phyloP scores from a whole-genome alignment of 2,888 invertebrate species.

The Troglohyphantes excavatus region DNA sequence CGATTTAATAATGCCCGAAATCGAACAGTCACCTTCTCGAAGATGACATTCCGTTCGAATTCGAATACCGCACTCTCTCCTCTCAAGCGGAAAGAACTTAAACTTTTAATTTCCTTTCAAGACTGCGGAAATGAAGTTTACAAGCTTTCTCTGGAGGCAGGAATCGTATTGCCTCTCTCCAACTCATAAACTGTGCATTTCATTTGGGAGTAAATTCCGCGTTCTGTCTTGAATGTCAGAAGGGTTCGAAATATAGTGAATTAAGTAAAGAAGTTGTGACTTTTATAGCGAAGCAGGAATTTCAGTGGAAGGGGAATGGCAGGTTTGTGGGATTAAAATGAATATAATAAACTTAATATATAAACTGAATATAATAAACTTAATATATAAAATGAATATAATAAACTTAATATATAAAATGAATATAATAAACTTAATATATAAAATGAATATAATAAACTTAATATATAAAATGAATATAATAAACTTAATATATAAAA shows the following conservation, averaged over 20 bases:
- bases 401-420: no score
- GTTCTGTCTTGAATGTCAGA: slow-evolving; percentile 32
- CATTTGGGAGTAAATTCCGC: slow-evolving; percentile 29
- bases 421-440: no score
- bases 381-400: no score
- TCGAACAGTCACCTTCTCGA: not conserved
- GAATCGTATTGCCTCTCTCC: not conserved
- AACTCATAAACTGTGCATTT: slow-evolving; percentile 28
- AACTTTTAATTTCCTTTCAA: slow-evolving; percentile 48
- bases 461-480: no score
- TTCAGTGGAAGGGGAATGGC: not conserved
- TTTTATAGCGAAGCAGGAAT: slow-evolving; percentile 14
- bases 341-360: no score
- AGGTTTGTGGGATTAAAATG: not conserved
- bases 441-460: no score
- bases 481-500: no score
- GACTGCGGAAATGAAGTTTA: not conserved
- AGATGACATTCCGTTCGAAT: not conserved
- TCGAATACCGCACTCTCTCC: not conserved
- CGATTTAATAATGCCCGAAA: not conserved
- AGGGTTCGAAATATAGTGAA: slow-evolving; percentile 46
- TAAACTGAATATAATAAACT: no score
- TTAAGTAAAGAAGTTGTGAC: slow-evolving; percentile 44
- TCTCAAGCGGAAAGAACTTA: not conserved
- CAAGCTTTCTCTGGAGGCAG: not conserved